Conservation (phyloP, 2,113 vertebrate species). For the Mixornis gularis region DNA sequence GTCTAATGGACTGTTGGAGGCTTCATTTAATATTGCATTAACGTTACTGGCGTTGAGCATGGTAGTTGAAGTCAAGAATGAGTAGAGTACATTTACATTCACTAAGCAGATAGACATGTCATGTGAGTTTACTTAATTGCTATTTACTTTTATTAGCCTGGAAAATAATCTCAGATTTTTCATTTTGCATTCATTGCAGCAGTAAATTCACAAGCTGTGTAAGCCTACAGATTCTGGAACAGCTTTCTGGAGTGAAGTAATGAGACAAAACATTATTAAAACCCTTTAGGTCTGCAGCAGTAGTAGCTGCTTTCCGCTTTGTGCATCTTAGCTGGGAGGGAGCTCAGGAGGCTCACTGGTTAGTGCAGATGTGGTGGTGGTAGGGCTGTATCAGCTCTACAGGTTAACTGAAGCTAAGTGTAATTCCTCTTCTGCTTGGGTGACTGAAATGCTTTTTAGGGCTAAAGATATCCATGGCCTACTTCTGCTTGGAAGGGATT, state of each 20-base stretch:
- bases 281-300: not conserved
- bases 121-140: not conserved
- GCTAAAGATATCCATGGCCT: not conserved
- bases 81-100: not conserved
- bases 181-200: not conserved
- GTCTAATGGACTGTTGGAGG: not conserved
- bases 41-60: not conserved
- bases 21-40: not conserved
- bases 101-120: not conserved
- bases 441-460: not conserved
- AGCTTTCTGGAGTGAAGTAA: not conserved
- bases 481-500: conserved; percentile 23
- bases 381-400: not conserved
- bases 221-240: not conserved
- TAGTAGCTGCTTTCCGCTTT: not conserved
- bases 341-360: rapidly evolving
- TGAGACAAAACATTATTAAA: not conserved
- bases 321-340: rapidly evolving
- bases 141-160: not conserved
- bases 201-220: not conserved
- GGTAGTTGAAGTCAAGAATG: not conserved
- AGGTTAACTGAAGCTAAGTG: not conserved
- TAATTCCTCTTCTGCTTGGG: not conserved
- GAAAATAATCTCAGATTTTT: not conserved
- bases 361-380: not conserved